Base-by-base conservation (phyloP, 2,113 vertebrate genomes). In the Hypanus sabinus region DNA sequence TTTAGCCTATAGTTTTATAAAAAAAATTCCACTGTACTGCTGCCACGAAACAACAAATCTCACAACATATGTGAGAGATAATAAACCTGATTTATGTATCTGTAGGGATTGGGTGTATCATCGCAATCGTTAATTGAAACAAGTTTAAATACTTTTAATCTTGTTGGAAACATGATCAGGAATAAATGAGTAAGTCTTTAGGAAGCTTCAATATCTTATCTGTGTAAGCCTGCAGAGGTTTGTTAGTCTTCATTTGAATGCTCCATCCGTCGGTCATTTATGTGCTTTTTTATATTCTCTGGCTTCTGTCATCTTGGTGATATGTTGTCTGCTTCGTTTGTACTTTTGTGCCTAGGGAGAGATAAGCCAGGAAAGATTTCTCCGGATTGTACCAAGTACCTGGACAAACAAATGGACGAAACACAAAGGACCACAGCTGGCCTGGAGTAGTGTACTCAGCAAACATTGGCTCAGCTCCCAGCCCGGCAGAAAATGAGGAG, bases 351-450 rank as follows among this genome's bases (percentile, higher is more conserved):
- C 93, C 4, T 0, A 91, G 95, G 95, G 94, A 95, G 95, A 94
- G 95, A 94, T 95, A 95, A 94, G 95, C 96, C 95, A 94, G 95
- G 95, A 95, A 95, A 96, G 95, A 94, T 96, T 95, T 96, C 95
- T 96, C 96, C 97, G 96, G 97, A 97, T 97, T 96, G 96, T 95
- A 94, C 95, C 95, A 95, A 95, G 97, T 97, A 97, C 95, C 65
- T 95, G 95, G 94, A 97, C 96, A 98, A 97, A 98, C 96, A 68
- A 97, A 95, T 95, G 93, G 85, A 95, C 94, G 96, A 96, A 97
- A 96, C 60, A 95, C 95, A 93, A 24, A 96, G 96, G 96, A 95
- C 95, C 97, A 96, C 97, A 98, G 98, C 97, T 97, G 97, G 94
- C 96, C 94, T 12, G 96, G 95, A 93, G 96, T 95, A 96, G 96